Evolutionary conservation across 1,140 invertebrate species (phyloP).

Genomic region (Papilio dardanus): DNA sequence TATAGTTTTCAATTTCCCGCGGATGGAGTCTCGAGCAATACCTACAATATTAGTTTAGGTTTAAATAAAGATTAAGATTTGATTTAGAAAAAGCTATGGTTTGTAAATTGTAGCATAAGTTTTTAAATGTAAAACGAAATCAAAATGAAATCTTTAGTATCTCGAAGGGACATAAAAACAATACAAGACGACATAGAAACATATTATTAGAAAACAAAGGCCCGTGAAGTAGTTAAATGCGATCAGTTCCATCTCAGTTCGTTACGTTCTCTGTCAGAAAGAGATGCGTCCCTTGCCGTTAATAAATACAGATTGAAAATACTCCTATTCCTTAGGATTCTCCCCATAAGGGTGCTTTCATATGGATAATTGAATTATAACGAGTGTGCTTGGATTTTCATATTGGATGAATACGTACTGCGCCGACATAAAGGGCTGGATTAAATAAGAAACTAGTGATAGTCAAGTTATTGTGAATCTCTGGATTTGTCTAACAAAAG

Average conservation of each 20-base stretch:
- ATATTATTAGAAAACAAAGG: conserved; percentile 9
- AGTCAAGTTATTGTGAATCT: too few relatives aligned
- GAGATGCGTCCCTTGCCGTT: conserved; percentile 29
- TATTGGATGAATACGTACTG: too few relatives aligned
- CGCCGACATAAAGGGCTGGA: too few relatives aligned
- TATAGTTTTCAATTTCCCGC: too few relatives aligned
- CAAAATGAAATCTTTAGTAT: neutral
- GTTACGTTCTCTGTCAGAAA: conserved; percentile 6
- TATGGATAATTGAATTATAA: neutral
- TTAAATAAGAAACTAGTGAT: too few relatives aligned
- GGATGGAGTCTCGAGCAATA: too few relatives aligned
- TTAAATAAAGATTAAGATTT: too few relatives aligned
- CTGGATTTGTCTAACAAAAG: too few relatives aligned
- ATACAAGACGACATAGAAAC: neutral
- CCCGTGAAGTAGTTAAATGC: conserved; percentile 20
- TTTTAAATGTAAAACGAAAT: neutral
- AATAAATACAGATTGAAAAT: conserved; percentile 34
- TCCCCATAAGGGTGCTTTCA: neutral
- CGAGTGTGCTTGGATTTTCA: too few relatives aligned
- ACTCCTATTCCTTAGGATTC: neutral
- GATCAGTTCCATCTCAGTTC: conserved; percentile 14
- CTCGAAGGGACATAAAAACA: neutral
- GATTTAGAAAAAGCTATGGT: neutral
- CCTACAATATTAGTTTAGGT: too few relatives aligned
- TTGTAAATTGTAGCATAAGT: too few relatives aligned